These are phyloP conservation scores for Tetragonula carbonaria DNA, from an alignment of 2,888 invertebrate species.

Conservation along the genomic window DNA sequence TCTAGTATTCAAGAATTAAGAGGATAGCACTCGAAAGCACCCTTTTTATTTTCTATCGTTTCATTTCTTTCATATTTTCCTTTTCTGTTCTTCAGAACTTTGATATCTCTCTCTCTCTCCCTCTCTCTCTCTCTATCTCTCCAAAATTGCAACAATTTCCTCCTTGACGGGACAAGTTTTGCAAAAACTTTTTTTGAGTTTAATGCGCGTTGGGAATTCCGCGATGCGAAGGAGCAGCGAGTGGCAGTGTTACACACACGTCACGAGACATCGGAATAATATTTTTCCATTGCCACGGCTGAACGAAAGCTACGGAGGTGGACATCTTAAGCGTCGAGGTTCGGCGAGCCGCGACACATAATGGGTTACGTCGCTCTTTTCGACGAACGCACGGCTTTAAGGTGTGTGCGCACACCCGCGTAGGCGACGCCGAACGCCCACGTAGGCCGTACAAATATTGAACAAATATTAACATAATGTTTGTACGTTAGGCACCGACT, in stretches of 20 bases:
- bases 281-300: constrained; percentile 46
- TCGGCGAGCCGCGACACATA: constrained; percentile 30
- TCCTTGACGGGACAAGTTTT: neutral
- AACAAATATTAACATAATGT: constrained; percentile 74
- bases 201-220: neutral
- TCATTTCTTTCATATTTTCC: neutral
- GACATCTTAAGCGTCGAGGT: constrained; percentile 42
- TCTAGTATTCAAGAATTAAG: too few species aligned
- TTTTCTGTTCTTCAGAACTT: neutral
- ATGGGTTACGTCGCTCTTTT: constrained; percentile 56
- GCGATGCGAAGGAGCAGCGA: neutral
- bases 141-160: neutral
- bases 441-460: constrained; percentile 74
- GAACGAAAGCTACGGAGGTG: constrained; percentile 48
- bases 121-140: too few species aligned
- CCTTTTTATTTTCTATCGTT: neutral
- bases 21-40: neutral
- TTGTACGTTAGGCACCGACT: constrained; percentile 58
- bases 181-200: neutral
- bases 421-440: constrained; percentile 69
- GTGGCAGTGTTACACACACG: constrained; percentile 49
- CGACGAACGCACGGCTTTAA: constrained; percentile 41
- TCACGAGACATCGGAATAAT: constrained; percentile 51
- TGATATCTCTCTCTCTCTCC: too few species aligned
- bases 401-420: constrained; percentile 44